Conservation (phyloP, 2,113 vertebrate genomes). For the Platanista minor region DNA sequence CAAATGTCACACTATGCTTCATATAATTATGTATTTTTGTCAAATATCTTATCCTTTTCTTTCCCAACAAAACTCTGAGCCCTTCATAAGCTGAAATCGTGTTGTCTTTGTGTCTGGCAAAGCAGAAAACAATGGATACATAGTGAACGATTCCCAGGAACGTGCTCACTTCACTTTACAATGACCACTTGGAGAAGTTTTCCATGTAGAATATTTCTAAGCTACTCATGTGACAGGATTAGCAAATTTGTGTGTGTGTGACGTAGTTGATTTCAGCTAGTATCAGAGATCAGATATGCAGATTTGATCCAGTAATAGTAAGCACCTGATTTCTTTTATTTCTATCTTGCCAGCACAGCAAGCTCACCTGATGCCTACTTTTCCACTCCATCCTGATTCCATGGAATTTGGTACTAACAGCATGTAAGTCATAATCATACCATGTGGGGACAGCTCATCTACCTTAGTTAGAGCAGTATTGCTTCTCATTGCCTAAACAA, state of each 20-base stretch:
- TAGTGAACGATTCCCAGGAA: neutral
- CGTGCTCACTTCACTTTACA: neutral
- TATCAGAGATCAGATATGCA: neutral
- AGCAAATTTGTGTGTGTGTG: neutral
- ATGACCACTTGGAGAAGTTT: neutral
- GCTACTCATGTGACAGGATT: neutral
- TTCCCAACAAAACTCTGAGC: neutral
- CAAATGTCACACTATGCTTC: neutral
- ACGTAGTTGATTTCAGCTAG: neutral
- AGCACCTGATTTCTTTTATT: neutral
- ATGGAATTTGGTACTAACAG: neutral
- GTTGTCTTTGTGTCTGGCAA: neutral
- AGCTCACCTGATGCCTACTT: neutral
- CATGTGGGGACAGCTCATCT: neutral
- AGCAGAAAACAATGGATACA: neutral
- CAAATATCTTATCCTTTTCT: constrained; percentile 21
- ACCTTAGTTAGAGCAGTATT: neutral
- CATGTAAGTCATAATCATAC: neutral
- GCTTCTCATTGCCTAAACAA: neutral
- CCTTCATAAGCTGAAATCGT: neutral
- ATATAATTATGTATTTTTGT: neutral
- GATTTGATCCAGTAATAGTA: neutral
- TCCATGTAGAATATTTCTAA: neutral
- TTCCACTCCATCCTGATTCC: neutral
- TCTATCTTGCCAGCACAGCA: neutral